phyloP scores from a whole-genome alignment of 2,113 vertebrate genomes.

The Erinaceus europaeus region DNA sequence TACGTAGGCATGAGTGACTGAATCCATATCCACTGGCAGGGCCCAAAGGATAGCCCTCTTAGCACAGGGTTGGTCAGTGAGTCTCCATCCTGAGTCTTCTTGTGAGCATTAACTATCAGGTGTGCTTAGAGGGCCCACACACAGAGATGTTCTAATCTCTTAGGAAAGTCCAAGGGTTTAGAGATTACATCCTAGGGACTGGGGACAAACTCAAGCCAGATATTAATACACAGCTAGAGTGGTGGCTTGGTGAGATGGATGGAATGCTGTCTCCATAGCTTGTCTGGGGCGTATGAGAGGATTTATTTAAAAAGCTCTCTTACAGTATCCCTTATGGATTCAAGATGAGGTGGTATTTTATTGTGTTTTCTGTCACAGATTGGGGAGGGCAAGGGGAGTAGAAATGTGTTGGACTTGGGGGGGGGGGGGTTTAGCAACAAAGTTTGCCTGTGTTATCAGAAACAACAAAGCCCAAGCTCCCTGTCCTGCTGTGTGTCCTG shows the following conservation, averaged over 20 bases:
- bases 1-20: background rate
- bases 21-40: background rate
- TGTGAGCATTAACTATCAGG: background rate
- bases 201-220: background rate
- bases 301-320: background rate
- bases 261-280: background rate
- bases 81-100: background rate
- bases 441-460: too few relatives aligned
- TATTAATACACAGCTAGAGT: background rate
- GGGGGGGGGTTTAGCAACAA: background rate
- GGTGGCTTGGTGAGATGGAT: background rate
- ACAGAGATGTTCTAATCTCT: background rate
- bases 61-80: background rate
- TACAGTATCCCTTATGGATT: background rate
- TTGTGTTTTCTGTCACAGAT: background rate
- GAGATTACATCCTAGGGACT: background rate
- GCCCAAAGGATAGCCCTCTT: background rate
- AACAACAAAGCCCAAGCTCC: background rate
- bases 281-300: background rate
- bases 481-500: background rate
- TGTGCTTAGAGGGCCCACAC: background rate
- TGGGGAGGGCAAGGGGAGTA: background rate
- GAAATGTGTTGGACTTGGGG: background rate
- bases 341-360: background rate
- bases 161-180: background rate